Conservation (phyloP, 2,797 vertebrate genomes). For the Geotrypetes seraphini region DNA sequence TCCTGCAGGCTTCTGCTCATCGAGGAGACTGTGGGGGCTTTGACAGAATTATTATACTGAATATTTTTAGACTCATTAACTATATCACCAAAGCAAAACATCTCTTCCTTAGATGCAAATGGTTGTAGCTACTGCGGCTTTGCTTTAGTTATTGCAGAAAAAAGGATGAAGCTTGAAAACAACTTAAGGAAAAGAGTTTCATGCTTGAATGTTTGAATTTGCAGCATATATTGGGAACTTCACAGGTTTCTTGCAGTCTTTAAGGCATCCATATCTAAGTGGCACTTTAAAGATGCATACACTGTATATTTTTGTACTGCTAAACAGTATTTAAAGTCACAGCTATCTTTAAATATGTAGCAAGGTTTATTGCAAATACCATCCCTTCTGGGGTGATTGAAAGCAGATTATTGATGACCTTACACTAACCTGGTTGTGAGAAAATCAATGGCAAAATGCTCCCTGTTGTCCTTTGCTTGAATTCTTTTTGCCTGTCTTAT, state of each 20-base stretch:
- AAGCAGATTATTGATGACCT: too few species aligned
- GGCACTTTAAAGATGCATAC: conserved; percentile 36
- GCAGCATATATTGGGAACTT: conserved; percentile 31
- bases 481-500: too few species aligned
- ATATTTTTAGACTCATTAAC: conserved; percentile 85
- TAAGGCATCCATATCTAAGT: conserved; percentile 35
- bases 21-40: conserved; percentile 75
- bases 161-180: conserved; percentile 63
- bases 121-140: conserved; percentile 64
- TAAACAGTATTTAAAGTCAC: conserved; percentile 22
- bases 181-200: conserved; percentile 57
- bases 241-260: conserved; percentile 35
- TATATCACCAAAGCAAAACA: conserved; percentile 80
- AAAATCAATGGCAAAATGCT: too few species aligned
- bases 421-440: too few species aligned
- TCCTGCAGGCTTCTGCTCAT: conserved; percentile 74
- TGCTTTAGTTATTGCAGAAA: conserved; percentile 70
- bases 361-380: too few species aligned
- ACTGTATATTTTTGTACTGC: conserved; percentile 17
- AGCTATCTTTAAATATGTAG: conserved; percentile 10
- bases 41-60: conserved; percentile 83
- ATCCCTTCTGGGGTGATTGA: too few species aligned
- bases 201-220: conserved; percentile 57
- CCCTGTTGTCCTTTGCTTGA: too few species aligned
- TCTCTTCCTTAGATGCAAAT: conserved; percentile 73